A percentile compares a stretch with the other conserved stretches of the same genome.
These are phyloP conservation scores for Drosophila athabasca DNA, from an alignment of 1,140 invertebrate genomes.

Conservation along the genomic window DNA sequence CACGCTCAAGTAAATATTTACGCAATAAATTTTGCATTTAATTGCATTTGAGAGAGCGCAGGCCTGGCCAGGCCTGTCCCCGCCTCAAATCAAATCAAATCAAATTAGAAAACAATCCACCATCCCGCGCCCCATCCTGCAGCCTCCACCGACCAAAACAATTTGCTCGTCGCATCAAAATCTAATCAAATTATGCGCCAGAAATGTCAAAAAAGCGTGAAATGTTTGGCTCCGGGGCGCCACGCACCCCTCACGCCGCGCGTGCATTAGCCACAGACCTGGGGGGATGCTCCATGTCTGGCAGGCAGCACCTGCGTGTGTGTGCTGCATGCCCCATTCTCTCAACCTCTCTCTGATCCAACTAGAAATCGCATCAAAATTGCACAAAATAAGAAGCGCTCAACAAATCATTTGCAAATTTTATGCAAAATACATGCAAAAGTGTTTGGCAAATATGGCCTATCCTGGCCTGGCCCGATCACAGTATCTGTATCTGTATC, in stretches of 20 bases:
- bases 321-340: slow-evolving; percentile 5
- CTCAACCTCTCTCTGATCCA: neutral
- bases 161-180: slow-evolving; percentile 71
- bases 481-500: slow-evolving; percentile 2
- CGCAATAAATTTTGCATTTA: slow-evolving; percentile 82
- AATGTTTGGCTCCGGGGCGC: slow-evolving; percentile 63
- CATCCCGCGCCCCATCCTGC: slow-evolving; percentile 11
- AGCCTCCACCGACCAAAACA: slow-evolving; percentile 57
- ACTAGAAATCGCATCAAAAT: slow-evolving; percentile 69
- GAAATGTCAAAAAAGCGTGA: slow-evolving; percentile 81
- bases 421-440: slow-evolving; percentile 79
- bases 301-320: slow-evolving; percentile 24
- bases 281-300: slow-evolving; percentile 29
- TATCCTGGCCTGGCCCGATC: no score
- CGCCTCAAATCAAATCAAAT: slow-evolving; percentile 56
- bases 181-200: slow-evolving; percentile 81
- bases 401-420: slow-evolving; percentile 73
- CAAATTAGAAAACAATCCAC: slow-evolving; percentile 70
- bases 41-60: slow-evolving; percentile 61
- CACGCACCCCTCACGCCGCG: no score
- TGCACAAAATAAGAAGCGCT: slow-evolving; percentile 73
- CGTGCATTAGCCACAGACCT: slow-evolving; percentile 47
- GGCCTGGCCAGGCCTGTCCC: no score
- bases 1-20: slow-evolving; percentile 82
- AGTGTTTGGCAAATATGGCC: slow-evolving; percentile 75